A percentile compares a stretch with the other conserved stretches of the same genome.
These are phyloP conservation scores for Esox lucius DNA, from an alignment of 2,797 vertebrate genomes.

Conservation along the genomic window DNA sequence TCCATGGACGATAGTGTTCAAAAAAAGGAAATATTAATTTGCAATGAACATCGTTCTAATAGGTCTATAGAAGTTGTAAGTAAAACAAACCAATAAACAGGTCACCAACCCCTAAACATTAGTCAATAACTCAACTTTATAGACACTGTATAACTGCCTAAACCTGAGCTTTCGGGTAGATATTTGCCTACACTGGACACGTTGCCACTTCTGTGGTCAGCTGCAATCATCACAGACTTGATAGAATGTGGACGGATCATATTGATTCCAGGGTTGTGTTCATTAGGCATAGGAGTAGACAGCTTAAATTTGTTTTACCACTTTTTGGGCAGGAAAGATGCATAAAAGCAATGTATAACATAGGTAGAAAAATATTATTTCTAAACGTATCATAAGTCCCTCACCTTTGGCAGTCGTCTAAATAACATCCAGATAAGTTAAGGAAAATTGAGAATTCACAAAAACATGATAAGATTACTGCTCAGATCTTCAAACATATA, in stretches of 20 bases:
- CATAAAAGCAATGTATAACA: neutral
- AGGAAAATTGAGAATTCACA: too few relatives aligned
- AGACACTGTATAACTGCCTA: neutral
- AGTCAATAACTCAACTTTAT: neutral
- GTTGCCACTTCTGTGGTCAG: neutral
- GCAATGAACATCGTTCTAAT: neutral
- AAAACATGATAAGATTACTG: too few relatives aligned
- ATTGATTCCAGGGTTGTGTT: neutral
- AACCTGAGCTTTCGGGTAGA: constrained; percentile 1
- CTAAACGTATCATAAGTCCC: too few relatives aligned
- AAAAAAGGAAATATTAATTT: neutral
- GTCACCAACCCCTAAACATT: neutral
- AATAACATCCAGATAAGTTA: too few relatives aligned
- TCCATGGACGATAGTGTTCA: too few relatives aligned
- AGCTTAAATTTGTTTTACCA: neutral
- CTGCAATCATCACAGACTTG: neutral
- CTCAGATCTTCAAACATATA: too few relatives aligned
- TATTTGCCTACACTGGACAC: neutral
- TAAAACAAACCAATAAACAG: neutral
- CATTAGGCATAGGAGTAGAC: neutral
- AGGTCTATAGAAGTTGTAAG: neutral
- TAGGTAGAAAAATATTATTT: neutral
- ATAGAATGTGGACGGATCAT: neutral
- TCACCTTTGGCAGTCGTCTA: too few relatives aligned
- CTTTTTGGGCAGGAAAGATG: neutral